phyloP scores from a whole-genome alignment of 1,140 invertebrate species.

The Scaptomyza hsui region DNA sequence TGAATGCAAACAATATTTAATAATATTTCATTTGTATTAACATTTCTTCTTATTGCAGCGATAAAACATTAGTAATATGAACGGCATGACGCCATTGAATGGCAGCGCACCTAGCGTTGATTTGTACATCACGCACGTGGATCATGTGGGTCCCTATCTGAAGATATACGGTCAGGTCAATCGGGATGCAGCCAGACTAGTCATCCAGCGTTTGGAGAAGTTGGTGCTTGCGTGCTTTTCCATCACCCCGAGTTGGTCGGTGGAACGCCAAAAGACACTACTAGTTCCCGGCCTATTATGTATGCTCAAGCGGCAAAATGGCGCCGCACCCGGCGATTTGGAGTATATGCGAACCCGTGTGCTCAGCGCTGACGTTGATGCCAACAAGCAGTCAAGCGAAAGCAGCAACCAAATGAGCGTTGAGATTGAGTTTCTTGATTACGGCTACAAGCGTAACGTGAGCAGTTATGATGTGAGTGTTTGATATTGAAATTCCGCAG shows the following conservation, averaged over 20 bases:
- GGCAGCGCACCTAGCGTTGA: slow-evolving; percentile 43
- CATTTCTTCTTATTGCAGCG: slow-evolving; percentile 41
- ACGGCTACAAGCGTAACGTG: slow-evolving; percentile 85
- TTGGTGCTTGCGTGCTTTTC: slow-evolving; percentile 67
- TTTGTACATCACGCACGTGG: slow-evolving; percentile 87
- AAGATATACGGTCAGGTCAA: slow-evolving; percentile 88
- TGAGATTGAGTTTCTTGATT: slow-evolving; percentile 88
- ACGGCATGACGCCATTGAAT: slow-evolving; percentile 45
- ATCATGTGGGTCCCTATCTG: slow-evolving; percentile 87
- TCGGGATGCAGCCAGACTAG: slow-evolving; percentile 59
- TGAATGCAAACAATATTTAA: not conserved
- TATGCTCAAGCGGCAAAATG: slow-evolving; percentile 63
- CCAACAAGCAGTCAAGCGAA: slow-evolving; percentile 52
- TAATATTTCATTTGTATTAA: not conserved
- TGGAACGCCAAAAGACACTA: slow-evolving; percentile 68
- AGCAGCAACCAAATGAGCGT: slow-evolving; percentile 81
- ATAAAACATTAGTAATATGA: slow-evolving; percentile 55
- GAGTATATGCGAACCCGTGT: slow-evolving; percentile 73
- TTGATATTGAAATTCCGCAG: not conserved
- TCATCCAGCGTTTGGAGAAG: slow-evolving; percentile 68
- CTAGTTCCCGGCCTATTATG: slow-evolving; percentile 64
- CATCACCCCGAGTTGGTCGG: slow-evolving; percentile 69
- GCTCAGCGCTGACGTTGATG: slow-evolving; percentile 46
- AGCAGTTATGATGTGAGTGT: slow-evolving; percentile 70
- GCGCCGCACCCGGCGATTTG: slow-evolving; percentile 65